Evolutionary conservation across 2,888 invertebrate species (phyloP).

Genomic region (Antheraea assamensis): DNA sequence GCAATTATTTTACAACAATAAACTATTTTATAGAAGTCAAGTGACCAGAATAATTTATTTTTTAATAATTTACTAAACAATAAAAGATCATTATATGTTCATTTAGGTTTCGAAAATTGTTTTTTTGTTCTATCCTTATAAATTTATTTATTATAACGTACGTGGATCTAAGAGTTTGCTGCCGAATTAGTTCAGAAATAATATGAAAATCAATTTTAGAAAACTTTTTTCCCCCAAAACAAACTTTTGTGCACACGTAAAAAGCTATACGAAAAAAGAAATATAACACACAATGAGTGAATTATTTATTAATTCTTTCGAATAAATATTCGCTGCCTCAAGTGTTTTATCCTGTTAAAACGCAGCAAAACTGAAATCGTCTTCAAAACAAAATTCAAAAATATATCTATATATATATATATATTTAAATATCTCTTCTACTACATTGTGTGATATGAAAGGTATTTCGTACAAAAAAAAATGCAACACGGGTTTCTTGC

Average conservation of each 20-base stretch:
- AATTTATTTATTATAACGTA: not conserved
- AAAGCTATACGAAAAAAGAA: not conserved
- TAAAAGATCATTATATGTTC: constrained; percentile 16
- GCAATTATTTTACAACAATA: constrained; percentile 50
- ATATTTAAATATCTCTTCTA: too few relatives aligned
- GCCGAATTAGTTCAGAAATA: constrained; percentile 9
- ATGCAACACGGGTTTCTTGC: not conserved
- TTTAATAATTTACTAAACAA: constrained; percentile 30
- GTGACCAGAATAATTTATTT: constrained; percentile 70
- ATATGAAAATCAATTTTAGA: not conserved
- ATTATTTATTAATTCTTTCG: not conserved
- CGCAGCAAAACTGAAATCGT: not conserved
- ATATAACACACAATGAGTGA: not conserved
- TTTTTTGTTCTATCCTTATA: not conserved
- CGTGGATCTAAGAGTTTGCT: not conserved
- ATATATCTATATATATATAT: not conserved
- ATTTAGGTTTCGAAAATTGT: constrained; percentile 23
- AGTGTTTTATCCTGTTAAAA: not conserved
- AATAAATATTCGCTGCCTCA: not conserved
- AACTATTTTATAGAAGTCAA: constrained; percentile 65
- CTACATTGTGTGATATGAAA: not conserved
- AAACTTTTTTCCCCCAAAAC: not conserved
- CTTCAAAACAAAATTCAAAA: not conserved
- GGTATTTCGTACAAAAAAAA: not conserved
- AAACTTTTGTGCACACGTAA: too few relatives aligned